Evolutionary conservation across 2,113 vertebrate species (phyloP), one percentile per base, ranked within the genome.

Genomic region (Urocolius indicus): DNA sequence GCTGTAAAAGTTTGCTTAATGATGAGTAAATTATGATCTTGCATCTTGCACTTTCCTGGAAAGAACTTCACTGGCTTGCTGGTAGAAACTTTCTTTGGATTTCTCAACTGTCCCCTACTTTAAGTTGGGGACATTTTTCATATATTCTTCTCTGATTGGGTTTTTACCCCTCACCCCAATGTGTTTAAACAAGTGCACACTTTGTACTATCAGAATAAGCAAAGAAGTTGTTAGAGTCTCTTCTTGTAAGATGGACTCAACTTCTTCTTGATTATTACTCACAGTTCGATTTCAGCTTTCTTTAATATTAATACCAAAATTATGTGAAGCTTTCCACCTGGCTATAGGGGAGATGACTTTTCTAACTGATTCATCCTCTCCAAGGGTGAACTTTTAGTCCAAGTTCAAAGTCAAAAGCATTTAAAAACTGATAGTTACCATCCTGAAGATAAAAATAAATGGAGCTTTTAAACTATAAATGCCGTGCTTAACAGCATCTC

Each of bases 391-490:
- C 14, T 79, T 96, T 84, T 55, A 94, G 71, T 94, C 55, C 16
- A 62, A 78, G 59, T 89, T 95, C 63, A 67, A 89, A 88, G 71
- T 55, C 67, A 87, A 88, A 95, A 69, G 67, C 51, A 88, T 80
- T 55, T 90, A 43, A 91, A 87, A 91, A 30, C 46, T 19, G 29
- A 45, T 51, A 65, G 41, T 79, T 93, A 38, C 26, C 67, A 77
- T 29, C 30, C 51, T 54, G 62, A 79, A 43, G 19, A 85, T 87
- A 80, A 94, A 95, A 95, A 88, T 67, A 43, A 46, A 48, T 19
- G n/a, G 74, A 71, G 61, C 75, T 86, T 94, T 90, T 52, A 84
- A 93, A 59, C 48, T 19, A 71, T 36, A 80, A 88, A 62, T 18
- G 13, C 43, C 5, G 30, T 36, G 23, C 55, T 89, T 69, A 75